These are phyloP conservation scores for Acanthurus leucopareius DNA, from an alignment of 2,797 vertebrate genomes.

Conservation along the genomic window DNA sequence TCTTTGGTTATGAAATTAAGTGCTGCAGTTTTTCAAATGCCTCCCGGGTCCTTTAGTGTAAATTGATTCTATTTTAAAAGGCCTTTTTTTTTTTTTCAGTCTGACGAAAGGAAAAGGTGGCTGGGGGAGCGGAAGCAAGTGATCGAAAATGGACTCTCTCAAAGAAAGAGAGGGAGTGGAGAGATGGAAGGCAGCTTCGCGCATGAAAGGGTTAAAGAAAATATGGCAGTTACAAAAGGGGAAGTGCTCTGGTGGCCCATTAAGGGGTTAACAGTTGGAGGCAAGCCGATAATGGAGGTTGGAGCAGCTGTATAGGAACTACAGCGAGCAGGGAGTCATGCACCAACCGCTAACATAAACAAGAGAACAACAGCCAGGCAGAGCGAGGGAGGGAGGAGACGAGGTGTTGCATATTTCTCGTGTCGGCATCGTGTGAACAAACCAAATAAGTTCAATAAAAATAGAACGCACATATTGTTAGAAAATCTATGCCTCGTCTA, in stretches of 20 bases:
- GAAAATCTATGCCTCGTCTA: slow-evolving; percentile 15
- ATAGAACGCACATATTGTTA: not conserved
- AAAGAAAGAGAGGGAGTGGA: slow-evolving; percentile 46
- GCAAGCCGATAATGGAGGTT: slow-evolving; percentile 69
- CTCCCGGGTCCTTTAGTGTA: slow-evolving; percentile 77
- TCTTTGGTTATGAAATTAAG: slow-evolving; percentile 76
- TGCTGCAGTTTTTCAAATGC: slow-evolving; percentile 76
- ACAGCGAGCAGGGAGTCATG: slow-evolving; percentile 42
- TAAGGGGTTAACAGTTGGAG: slow-evolving; percentile 73
- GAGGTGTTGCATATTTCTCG: slow-evolving; percentile 26
- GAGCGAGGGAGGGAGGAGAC: slow-evolving; percentile 18
- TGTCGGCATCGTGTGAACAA: slow-evolving; percentile 27
- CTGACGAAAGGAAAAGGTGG: slow-evolving; percentile 49
- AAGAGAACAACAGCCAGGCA: slow-evolving; percentile 33
- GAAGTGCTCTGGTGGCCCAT: slow-evolving; percentile 39
- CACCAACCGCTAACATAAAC: slow-evolving; percentile 51
- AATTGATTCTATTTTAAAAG: slow-evolving; percentile 81
- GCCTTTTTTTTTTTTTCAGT: slow-evolving; percentile 29
- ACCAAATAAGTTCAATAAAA: slow-evolving; percentile 30
- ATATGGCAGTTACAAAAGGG: slow-evolving; percentile 66
- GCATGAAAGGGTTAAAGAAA: slow-evolving; percentile 71
- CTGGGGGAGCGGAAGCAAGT: slow-evolving; percentile 53
- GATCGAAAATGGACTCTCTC: slow-evolving; percentile 63
- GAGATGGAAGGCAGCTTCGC: slow-evolving; percentile 26
- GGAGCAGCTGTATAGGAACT: slow-evolving; percentile 61